phyloP scores from a whole-genome alignment of 2,888 invertebrate genomes.

The Pyrochroa serraticornis region DNA sequence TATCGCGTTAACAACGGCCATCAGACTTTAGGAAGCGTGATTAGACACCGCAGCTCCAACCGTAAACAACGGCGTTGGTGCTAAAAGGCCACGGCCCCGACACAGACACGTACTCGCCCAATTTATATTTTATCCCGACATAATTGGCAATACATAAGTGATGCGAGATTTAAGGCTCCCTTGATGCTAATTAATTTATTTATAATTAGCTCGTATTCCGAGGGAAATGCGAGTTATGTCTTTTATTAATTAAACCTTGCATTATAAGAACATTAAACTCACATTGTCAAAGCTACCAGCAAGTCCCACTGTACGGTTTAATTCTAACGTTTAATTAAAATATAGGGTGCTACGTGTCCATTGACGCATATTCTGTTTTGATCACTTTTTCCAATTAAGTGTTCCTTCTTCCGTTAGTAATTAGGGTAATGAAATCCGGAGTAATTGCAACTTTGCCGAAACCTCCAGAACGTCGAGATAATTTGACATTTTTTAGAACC shows the following conservation, averaged over 20 bases:
- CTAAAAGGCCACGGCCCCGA: slow-evolving; percentile 6
- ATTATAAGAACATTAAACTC: slow-evolving; percentile 8
- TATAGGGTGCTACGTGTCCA: slow-evolving; percentile 4
- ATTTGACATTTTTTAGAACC: neutral
- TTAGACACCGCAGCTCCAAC: slow-evolving; percentile 24
- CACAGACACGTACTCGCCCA: slow-evolving; percentile 15
- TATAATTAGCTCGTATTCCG: slow-evolving; percentile 1
- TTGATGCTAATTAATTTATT: slow-evolving; percentile 7
- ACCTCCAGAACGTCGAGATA: neutral
- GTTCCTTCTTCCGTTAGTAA: neutral
- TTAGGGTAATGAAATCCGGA: neutral
- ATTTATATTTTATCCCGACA: neutral
- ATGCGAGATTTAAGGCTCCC: no score
- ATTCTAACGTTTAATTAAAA: slow-evolving; percentile 11
- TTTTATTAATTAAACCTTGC: slow-evolving; percentile 1
- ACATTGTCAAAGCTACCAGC: slow-evolving; percentile 1
- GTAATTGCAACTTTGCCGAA: neutral
- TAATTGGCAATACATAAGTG: no score
- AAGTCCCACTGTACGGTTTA: neutral
- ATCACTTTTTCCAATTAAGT: slow-evolving; percentile 7
- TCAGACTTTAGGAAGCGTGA: slow-evolving; percentile 41
- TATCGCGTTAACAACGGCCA: slow-evolving; percentile 45
- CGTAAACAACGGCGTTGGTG: slow-evolving; percentile 25
- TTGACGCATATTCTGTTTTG: slow-evolving; percentile 3
- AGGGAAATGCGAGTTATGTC: neutral